Evolutionary conservation across 1,140 invertebrate genomes (phyloP).

Genomic region (Philaenus spumarius): DNA sequence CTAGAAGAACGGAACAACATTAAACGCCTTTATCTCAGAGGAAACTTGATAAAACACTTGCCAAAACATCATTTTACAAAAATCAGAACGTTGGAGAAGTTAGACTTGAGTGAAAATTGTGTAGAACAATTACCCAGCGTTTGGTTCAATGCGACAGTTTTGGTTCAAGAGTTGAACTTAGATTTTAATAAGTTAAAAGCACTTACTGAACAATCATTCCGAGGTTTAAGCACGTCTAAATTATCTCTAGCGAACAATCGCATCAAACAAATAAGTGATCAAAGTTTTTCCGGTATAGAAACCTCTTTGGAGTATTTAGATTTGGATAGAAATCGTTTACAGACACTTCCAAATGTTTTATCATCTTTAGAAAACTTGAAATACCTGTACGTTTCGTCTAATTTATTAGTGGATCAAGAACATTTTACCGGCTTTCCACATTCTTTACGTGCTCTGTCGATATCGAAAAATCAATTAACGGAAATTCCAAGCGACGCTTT

Average conservation of each 20-base stretch:
- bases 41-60: slow-evolving; percentile 65
- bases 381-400: slow-evolving; percentile 77
- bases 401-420: slow-evolving; percentile 47
- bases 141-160: slow-evolving; percentile 59
- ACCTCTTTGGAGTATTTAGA: slow-evolving; percentile 74
- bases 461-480: slow-evolving; percentile 71
- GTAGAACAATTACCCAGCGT: slow-evolving; percentile 52
- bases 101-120: slow-evolving; percentile 78
- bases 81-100: slow-evolving; percentile 61
- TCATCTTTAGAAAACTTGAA: slow-evolving; percentile 53
- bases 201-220: slow-evolving; percentile 57
- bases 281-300: slow-evolving; percentile 61
- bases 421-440: slow-evolving; percentile 45
- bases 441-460: slow-evolving; percentile 64
- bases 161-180: slow-evolving; percentile 72
- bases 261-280: slow-evolving; percentile 55
- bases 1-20: not conserved
- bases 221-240: slow-evolving; percentile 58
- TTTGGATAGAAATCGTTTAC: slow-evolving; percentile 71
- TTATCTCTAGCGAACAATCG: slow-evolving; percentile 74
- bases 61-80: slow-evolving; percentile 52
- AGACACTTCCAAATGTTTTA: slow-evolving; percentile 56
- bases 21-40: slow-evolving; percentile 65
- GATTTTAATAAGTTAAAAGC: slow-evolving; percentile 65
- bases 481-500: slow-evolving; percentile 61